phyloP scores from a whole-genome alignment of 2,888 invertebrate genomes.

The Himalopsyche tibetana region DNA sequence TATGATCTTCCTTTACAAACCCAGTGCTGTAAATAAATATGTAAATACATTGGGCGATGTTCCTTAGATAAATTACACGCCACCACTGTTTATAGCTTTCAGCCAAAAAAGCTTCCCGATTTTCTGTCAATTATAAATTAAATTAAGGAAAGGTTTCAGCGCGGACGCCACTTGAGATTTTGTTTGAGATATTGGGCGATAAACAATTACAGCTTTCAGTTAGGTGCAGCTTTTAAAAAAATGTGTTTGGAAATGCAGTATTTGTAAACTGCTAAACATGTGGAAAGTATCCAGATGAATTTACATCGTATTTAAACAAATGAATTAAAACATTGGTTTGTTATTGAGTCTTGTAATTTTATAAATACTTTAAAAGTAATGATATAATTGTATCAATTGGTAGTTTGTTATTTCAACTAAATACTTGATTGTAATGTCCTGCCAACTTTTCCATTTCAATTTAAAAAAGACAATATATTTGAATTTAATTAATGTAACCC shows the following conservation, averaged over 20 bases:
- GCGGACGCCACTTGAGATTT: slow-evolving; percentile 33
- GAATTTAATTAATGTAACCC: too few species aligned
- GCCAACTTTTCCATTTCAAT: too few species aligned
- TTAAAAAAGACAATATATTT: too few species aligned
- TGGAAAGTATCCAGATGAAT: too few species aligned
- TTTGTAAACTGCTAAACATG: too few species aligned
- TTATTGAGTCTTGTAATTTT: too few species aligned
- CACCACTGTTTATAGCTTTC: slow-evolving; percentile 26
- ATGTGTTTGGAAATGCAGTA: background rate
- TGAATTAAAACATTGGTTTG: too few species aligned
- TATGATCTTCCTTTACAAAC: slow-evolving; percentile 50
- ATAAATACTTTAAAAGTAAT: too few species aligned
- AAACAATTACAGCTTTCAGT: slow-evolving; percentile 23
- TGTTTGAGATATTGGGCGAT: slow-evolving; percentile 15
- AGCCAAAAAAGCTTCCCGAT: slow-evolving; percentile 36
- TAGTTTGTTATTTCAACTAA: too few species aligned
- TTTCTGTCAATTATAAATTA: slow-evolving; percentile 59
- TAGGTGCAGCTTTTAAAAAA: background rate
- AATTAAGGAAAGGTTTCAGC: slow-evolving; percentile 56
- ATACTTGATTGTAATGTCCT: too few species aligned
- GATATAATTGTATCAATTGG: too few species aligned
- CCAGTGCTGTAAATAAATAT: slow-evolving; percentile 56
- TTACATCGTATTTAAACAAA: too few species aligned
- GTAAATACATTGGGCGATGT: slow-evolving; percentile 48
- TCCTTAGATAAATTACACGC: background rate